Conservation (phyloP, 53 echinoderm and acorn worm genomes). For the Paelopatides confundens region DNA sequence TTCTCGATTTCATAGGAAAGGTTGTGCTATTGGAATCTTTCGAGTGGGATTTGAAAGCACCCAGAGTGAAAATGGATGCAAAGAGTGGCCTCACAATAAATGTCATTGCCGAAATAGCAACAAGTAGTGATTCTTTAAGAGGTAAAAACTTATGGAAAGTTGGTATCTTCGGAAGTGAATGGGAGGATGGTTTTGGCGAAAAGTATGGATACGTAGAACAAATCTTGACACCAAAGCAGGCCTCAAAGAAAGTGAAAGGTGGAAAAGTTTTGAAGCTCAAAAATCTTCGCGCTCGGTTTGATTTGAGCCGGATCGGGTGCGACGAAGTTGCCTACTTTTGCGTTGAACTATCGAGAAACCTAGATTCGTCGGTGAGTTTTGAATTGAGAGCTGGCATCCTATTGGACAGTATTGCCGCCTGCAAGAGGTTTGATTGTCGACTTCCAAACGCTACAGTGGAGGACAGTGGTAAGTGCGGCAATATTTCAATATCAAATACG, state of each 20-base stretch:
- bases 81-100: constrained; percentile 11
- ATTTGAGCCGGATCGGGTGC: constrained; percentile 44
- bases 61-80: constrained; percentile 8
- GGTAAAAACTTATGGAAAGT: constrained; percentile 24
- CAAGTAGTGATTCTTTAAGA: not conserved
- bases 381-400: constrained; percentile 12
- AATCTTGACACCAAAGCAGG: constrained; percentile 43
- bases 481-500: no score
- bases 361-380: not conserved
- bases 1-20: not conserved
- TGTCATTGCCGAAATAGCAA: not conserved
- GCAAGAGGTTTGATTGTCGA: not conserved
- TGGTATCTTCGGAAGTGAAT: constrained; percentile 44
- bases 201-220: constrained; percentile 27
- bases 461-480: not conserved
- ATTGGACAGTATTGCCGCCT: constrained; percentile 5
- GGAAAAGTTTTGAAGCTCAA: constrained; percentile 16
- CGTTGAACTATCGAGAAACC: constrained; percentile 22
- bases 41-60: constrained; percentile 1
- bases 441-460: not conserved
- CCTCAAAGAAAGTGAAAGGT: not conserved
- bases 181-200: constrained; percentile 47
- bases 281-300: constrained; percentile 19
- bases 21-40: not conserved
- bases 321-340: constrained; percentile 5